Base-by-base conservation (phyloP, 30 jellyfish, hydroid and myxozoan species). In the Nemopilema nomurai region DNA sequence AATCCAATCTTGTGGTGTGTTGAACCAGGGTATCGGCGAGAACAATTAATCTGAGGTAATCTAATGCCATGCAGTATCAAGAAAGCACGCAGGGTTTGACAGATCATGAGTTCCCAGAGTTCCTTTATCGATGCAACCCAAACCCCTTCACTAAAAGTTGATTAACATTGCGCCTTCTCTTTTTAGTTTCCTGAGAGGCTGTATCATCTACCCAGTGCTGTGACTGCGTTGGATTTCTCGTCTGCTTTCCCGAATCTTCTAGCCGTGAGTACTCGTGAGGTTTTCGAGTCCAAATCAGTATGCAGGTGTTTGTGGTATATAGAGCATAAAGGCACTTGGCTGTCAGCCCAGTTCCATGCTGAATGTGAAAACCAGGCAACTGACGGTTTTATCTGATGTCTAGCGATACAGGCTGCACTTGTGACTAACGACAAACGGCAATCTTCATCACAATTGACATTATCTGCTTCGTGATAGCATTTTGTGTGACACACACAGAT, bases 171-270 rank as follows among this genome's bases (percentile, higher is more conserved):
- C 13, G 57, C 9, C 13, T 41, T 41, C 13, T 13, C 80, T 83
- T 50, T 87, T 49, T 65, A 94, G 99, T 85, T 62, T 79, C 97
- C 99, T 17, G 99, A 94, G 41, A 83, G 99, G 32, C 62, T 71
- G 41, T 94, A 72, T 68, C 86, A 64, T 24, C 67, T 89, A 24
- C 88, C 82, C 9, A 67, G 92, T 66, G 93, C 99, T 63, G 96
- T 88, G 31, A 87, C 95, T 1, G 80, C 97, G 0, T 76, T 94
- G 70, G 99, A 89, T 65, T 94, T 94, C 51, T 94, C 99, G 23
- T 9, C 94, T 4, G 51, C 92, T 9, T 52, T 51, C 70, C 97
- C 99, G 28, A 94, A 89, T 70, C 89, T 89, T 32, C 77, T 94
- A n/a, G 99, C 99, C 53, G 99, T 94, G 80, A 77, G 96, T 51